A percentile compares a stretch with the other conserved stretches of the same genome.
These are phyloP conservation scores for Sceliomorpha sp. DNA, from an alignment of 2,888 invertebrate genomes.

Conservation along the genomic window DNA sequence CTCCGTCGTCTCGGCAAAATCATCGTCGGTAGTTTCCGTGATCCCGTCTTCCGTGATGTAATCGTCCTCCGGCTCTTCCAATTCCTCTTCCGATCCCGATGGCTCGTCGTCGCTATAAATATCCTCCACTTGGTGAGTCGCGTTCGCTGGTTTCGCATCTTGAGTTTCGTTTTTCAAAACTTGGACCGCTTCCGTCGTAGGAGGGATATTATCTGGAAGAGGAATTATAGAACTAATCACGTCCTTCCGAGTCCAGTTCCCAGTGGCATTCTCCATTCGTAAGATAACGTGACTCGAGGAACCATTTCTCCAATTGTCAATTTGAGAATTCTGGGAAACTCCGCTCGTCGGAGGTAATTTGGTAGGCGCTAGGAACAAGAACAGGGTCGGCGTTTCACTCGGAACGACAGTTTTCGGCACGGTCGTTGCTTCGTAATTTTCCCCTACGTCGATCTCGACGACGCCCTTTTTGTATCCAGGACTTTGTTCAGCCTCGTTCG, in stretches of 20 bases:
- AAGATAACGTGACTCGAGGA: constrained; percentile 46
- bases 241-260: constrained; percentile 57
- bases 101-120: constrained; percentile 58
- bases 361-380: constrained; percentile 66
- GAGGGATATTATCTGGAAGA: constrained; percentile 6
- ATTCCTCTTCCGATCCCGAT: constrained; percentile 26
- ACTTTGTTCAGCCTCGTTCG: constrained; percentile 2
- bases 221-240: constrained; percentile 49
- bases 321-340: neutral
- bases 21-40: constrained; percentile 61
- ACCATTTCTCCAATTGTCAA: constrained; percentile 25
- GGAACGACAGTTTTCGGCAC: too few species aligned
- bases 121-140: constrained; percentile 55
- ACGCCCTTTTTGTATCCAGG: neutral
- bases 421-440: constrained; percentile 9
- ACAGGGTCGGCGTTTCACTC: constrained; percentile 34
- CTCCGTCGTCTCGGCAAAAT: constrained; percentile 64
- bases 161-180: constrained; percentile 14
- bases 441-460: constrained; percentile 17
- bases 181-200: neutral
- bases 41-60: constrained; percentile 56
- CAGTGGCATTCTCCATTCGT: constrained; percentile 52
- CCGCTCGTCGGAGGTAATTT: constrained; percentile 45
- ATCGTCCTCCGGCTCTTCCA: constrained; percentile 50
- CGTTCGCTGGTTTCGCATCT: constrained; percentile 32